Conservation (phyloP, 2,113 vertebrate genomes). For the Xerus inauris region DNA sequence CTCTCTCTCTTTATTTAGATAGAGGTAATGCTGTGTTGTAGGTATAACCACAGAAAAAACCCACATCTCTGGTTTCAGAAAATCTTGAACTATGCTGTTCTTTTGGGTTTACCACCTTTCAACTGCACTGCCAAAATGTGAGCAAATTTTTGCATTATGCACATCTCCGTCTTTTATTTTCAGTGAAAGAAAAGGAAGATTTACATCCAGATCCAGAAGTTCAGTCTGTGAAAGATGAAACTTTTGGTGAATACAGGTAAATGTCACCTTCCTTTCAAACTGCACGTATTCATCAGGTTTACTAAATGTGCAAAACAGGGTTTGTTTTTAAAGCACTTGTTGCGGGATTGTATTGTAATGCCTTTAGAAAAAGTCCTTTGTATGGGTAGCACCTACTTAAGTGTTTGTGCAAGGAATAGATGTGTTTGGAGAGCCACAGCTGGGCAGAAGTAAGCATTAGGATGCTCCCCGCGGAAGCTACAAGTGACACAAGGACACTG, state of each 20-base stretch:
- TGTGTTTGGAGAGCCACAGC: not conserved
- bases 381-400: not conserved
- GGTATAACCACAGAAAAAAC: not conserved
- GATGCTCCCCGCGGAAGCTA: not conserved
- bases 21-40: not conserved
- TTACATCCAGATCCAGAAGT: constrained; percentile 96
- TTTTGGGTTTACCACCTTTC: not conserved
- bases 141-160: not conserved
- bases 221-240: constrained; percentile 97
- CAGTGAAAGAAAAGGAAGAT: constrained; percentile 99
- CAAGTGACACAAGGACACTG: not conserved
- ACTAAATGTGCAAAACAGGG: constrained; percentile 56
- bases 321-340: constrained; percentile 82
- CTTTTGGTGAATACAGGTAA: constrained; percentile 99
- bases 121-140: too few relatives aligned
- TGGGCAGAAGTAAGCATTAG: not conserved
- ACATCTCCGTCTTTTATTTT: constrained; percentile 60
- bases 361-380: constrained; percentile 71
- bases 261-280: constrained; percentile 36
- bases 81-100: not conserved
- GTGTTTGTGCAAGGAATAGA: not conserved
- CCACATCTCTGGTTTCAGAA: not conserved
- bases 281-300: not conserved
- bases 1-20: too few relatives aligned
- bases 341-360: constrained; percentile 63